Evolutionary conservation across 2,113 vertebrate genomes (phyloP).

Genomic region (Ophiodon elongatus): DNA sequence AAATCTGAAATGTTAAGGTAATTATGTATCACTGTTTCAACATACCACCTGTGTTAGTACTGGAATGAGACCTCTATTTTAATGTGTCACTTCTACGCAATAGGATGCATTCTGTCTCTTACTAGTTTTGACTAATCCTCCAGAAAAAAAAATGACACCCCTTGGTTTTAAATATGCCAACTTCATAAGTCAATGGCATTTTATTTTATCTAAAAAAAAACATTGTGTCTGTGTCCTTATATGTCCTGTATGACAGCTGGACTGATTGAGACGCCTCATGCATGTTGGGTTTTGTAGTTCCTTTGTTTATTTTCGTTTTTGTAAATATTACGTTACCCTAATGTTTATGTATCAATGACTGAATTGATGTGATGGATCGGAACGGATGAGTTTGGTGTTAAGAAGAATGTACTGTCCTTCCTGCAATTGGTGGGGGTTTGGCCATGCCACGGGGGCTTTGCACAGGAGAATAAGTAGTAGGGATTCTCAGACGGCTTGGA

Average conservation of each 20-base stretch:
- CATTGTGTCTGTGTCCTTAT: constrained; percentile 40
- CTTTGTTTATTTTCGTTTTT: constrained; percentile 68
- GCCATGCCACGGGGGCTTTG: constrained; percentile 54
- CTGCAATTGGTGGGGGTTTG: constrained; percentile 50
- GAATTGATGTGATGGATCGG: constrained; percentile 52
- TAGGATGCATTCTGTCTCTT: constrained; percentile 49
- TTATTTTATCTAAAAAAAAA: constrained; percentile 49
- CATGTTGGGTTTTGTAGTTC: constrained; percentile 74
- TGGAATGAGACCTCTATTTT: constrained; percentile 53
- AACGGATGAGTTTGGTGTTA: constrained; percentile 48
- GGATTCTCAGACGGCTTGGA: constrained; percentile 54
- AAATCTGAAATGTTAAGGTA: constrained; percentile 61
- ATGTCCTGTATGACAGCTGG: constrained; percentile 38
- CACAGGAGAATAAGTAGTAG: constrained; percentile 40
- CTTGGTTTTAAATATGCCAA: constrained; percentile 49
- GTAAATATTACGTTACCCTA: constrained; percentile 74
- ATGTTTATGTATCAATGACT: constrained; percentile 56
- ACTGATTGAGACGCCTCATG: constrained; percentile 52
- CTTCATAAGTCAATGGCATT: constrained; percentile 35
- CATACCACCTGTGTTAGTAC: constrained; percentile 58
- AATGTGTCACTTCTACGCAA: constrained; percentile 50
- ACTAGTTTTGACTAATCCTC: constrained; percentile 46
- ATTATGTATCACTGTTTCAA: constrained; percentile 62
- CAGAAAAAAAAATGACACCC: constrained; percentile 42
- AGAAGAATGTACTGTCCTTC: constrained; percentile 72